phyloP scores from a whole-genome alignment of 37 sponge, comb jelly and placozoan genomes.

The Geodia barretti region DNA sequence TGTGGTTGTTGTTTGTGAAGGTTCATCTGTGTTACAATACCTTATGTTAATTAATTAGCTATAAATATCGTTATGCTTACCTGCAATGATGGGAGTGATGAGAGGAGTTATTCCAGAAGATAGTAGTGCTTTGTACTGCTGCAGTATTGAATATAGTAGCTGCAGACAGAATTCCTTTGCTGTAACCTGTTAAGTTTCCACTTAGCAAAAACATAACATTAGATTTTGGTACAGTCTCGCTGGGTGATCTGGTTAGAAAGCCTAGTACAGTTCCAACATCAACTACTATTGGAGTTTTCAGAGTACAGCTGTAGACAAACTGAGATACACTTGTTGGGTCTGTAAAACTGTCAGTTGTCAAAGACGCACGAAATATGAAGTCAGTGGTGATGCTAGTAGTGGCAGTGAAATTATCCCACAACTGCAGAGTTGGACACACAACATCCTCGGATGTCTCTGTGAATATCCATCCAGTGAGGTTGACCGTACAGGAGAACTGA shows the following conservation, averaged over 20 bases:
- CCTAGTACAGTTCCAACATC: not conserved
- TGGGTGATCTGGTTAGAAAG: not conserved
- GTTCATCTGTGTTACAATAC: too few species aligned
- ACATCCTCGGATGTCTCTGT: not conserved
- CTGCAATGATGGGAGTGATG: not conserved
- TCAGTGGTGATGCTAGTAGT: not conserved
- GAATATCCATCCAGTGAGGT: slow-evolving; percentile 30
- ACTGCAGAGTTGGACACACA: not conserved
- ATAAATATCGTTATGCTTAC: too few species aligned
- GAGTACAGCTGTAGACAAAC: not conserved
- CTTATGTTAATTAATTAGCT: too few species aligned
- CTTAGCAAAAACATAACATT: not conserved
- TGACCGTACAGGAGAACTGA: slow-evolving; percentile 12
- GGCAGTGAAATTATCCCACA: not conserved
- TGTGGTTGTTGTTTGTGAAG: too few species aligned
- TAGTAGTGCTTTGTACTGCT: not conserved
- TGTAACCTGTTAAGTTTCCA: not conserved
- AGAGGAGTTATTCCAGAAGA: not conserved
- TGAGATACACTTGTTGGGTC: not conserved
- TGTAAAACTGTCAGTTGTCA: not conserved
- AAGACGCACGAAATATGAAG: not conserved
- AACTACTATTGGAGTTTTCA: not conserved
- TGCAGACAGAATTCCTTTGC: not conserved
- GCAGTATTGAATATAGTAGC: not conserved
- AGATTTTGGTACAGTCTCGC: not conserved